Percentiles rank a stretch among this genome's conserved stretches.
phyloP scores from a whole-genome alignment of 2,113 vertebrate genomes.

The Silurus asotus region DNA sequence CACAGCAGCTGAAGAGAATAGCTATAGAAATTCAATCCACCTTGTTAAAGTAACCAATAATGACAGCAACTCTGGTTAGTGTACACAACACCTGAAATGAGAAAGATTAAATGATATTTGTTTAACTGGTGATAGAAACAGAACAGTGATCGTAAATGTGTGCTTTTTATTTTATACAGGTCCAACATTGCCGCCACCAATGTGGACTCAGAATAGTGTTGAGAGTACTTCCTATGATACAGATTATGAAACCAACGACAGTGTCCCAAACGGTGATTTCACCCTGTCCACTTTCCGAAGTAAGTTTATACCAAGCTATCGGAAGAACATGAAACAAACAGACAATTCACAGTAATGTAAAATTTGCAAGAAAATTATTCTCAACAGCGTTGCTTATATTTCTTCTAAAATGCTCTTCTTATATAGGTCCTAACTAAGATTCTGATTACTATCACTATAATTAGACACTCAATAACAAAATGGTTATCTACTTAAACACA shows the following conservation, averaged over 20 bases:
- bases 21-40: slow-evolving; percentile 52
- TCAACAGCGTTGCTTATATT: not conserved
- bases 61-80: slow-evolving; percentile 52
- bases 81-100: not conserved
- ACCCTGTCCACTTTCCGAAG: slow-evolving; percentile 70
- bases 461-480: not conserved
- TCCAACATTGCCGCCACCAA: slow-evolving; percentile 49
- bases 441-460: not conserved
- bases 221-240: slow-evolving; percentile 66
- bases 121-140: too few species aligned
- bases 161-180: slow-evolving; percentile 46
- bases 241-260: slow-evolving; percentile 65
- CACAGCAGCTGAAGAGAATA: slow-evolving; percentile 43
- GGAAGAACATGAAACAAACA: too few species aligned
- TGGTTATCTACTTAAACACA: not conserved
- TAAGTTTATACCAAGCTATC: slow-evolving; percentile 56
- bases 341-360: not conserved
- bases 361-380: not conserved
- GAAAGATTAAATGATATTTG: not conserved
- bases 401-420: not conserved
- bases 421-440: not conserved
- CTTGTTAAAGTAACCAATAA: slow-evolving; percentile 60
- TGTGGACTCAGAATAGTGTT: slow-evolving; percentile 66
- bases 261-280: slow-evolving; percentile 49
- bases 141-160: not conserved